phyloP scores from a whole-genome alignment of 2,113 vertebrate species.

The Mellivora capensis region DNA sequence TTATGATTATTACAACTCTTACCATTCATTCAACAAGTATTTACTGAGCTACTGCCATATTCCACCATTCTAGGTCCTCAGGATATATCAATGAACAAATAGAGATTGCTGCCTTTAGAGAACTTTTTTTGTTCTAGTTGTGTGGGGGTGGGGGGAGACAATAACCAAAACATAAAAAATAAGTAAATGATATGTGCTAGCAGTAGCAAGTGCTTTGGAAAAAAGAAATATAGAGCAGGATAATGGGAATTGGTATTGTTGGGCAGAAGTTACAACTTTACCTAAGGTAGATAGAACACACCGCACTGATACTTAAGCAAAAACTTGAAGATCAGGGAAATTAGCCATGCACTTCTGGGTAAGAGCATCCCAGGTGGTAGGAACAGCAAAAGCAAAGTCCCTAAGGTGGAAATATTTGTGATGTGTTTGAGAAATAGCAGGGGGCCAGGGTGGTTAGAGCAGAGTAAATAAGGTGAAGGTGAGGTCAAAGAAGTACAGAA shows the following conservation, averaged over 20 bases:
- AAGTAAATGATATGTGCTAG: background rate
- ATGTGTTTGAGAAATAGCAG: background rate
- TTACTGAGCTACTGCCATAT: background rate
- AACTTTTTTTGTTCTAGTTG: background rate
- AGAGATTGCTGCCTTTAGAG: background rate
- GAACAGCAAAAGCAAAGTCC: background rate
- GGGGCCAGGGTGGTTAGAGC: background rate
- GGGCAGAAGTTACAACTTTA: background rate
- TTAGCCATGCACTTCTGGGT: background rate
- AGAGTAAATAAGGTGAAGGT: background rate
- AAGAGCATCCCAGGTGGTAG: background rate
- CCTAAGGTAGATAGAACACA: background rate
- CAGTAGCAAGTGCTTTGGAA: background rate
- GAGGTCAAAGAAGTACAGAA: background rate
- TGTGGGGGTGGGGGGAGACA: background rate
- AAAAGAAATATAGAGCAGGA: background rate
- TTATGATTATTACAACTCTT: background rate
- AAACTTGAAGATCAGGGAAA: slow-evolving; percentile 13
- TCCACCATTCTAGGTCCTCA: background rate
- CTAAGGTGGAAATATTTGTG: background rate
- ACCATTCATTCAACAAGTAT: background rate
- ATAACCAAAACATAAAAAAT: background rate
- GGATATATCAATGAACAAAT: background rate
- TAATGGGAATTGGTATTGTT: background rate
- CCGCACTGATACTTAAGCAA: background rate